Percentiles rank a stretch among this genome's conserved stretches.
Evolutionary conservation across 2,888 invertebrate genomes (phyloP).

Genomic region (Prenolepis imparis): DNA sequence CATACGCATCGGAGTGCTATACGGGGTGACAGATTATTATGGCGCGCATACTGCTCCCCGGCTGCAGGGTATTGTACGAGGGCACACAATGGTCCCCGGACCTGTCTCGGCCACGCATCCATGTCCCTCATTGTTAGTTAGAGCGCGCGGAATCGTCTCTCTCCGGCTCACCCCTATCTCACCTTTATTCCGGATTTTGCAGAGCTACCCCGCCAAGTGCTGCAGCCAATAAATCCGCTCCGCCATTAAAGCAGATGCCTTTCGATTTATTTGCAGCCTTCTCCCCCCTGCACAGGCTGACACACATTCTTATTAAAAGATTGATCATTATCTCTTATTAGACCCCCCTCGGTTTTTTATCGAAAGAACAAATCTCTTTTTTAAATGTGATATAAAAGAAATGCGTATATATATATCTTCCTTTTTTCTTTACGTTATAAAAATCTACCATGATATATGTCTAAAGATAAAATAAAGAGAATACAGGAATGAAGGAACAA

Average conservation of each 20-base stretch:
- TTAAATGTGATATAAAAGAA: neutral
- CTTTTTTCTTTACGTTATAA: neutral
- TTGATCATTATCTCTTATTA: neutral
- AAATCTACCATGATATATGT: neutral
- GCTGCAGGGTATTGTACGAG: constrained; percentile 71
- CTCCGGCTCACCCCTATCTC: constrained; percentile 72
- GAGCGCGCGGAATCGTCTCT: constrained; percentile 75
- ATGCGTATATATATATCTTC: neutral
- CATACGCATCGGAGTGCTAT: constrained; percentile 60
- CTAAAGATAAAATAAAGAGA: neutral
- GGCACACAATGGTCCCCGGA: constrained; percentile 79
- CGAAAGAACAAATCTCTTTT: neutral
- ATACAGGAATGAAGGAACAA: neutral
- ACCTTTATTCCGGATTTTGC: constrained; percentile 60
- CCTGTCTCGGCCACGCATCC: constrained; percentile 82
- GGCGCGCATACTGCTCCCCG: constrained; percentile 74
- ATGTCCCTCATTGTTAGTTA: constrained; percentile 79
- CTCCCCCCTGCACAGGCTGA: neutral
- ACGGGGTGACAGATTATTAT: constrained; percentile 82
- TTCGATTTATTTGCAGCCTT: neutral
- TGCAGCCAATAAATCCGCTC: constrained; percentile 44
- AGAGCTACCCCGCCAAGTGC: constrained; percentile 73
- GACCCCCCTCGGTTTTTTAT: neutral
- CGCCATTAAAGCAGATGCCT: constrained; percentile 2
- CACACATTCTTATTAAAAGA: constrained; percentile 12